A percentile compares a stretch with the other conserved stretches of the same genome.
Evolutionary conservation across 1,140 invertebrate genomes (phyloP).

Genomic region (Pseudoatta argentina): DNA sequence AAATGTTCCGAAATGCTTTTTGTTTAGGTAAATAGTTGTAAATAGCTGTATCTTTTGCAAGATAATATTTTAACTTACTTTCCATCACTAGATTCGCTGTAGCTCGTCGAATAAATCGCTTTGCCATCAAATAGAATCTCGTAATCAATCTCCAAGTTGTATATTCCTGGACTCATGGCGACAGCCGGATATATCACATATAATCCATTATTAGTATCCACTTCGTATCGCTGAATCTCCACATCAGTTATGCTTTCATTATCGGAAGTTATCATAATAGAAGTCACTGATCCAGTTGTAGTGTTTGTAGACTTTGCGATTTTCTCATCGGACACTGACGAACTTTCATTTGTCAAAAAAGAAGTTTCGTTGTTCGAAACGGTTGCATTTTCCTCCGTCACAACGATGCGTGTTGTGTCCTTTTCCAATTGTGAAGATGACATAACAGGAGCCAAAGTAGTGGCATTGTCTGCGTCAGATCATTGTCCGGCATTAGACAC

Average conservation of each 20-base stretch:
- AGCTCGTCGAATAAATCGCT: constrained; percentile 71
- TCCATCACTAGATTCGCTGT: neutral
- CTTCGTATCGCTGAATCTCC: constrained; percentile 69
- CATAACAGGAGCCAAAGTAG: neutral
- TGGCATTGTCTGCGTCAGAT: constrained; percentile 29
- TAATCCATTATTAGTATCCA: constrained; percentile 71
- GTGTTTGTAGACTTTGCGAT: neutral
- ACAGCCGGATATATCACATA: constrained; percentile 69
- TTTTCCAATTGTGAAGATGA: constrained; percentile 37
- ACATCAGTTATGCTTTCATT: constrained; percentile 49
- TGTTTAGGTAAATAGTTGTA: neutral
- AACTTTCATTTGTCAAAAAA: neutral
- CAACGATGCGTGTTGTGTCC: neutral
- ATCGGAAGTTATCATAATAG: neutral
- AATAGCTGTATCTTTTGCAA: neutral
- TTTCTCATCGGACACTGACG: neutral
- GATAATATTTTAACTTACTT: constrained; percentile 45
- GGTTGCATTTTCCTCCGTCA: neutral
- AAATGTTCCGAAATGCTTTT: too few relatives aligned
- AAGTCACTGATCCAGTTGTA: neutral
- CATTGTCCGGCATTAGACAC: neutral
- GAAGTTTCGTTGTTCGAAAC: neutral
- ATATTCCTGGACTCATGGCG: constrained; percentile 70
- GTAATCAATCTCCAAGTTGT: constrained; percentile 79
- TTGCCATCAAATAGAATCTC: constrained; percentile 67